Evolutionary conservation across 2,113 vertebrate species (phyloP).

Genomic region (Marmota flaviventris): DNA sequence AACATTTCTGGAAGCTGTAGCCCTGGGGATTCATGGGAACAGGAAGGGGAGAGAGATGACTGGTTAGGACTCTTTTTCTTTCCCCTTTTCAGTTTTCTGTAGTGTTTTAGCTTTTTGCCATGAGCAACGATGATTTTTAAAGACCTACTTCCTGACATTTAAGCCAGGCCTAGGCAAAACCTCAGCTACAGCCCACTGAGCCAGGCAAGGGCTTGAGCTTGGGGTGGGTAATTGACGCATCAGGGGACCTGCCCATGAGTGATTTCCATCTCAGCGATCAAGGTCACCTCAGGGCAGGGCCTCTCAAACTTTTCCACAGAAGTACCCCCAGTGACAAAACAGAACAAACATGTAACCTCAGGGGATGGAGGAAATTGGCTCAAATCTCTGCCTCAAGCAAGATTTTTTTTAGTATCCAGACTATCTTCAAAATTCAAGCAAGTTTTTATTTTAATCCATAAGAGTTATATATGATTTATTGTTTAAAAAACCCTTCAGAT

Average conservation of each 20-base stretch:
- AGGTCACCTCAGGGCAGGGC: slow-evolving; percentile 40
- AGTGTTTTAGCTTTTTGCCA: neutral
- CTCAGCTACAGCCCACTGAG: neutral
- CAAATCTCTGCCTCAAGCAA: neutral
- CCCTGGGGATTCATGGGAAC: neutral
- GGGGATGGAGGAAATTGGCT: slow-evolving; percentile 14
- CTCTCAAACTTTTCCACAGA: slow-evolving; percentile 57
- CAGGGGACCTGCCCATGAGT: neutral
- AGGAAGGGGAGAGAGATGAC: rapidly evolving
- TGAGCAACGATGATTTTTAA: neutral
- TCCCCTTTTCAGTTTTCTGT: neutral
- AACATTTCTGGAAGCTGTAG: slow-evolving; percentile 4
- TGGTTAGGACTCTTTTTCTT: neutral
- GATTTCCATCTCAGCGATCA: neutral
- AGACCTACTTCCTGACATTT: neutral
- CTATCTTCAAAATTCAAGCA: slow-evolving; percentile 15
- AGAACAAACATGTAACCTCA: slow-evolving; percentile 32
- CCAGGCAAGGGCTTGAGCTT: neutral
- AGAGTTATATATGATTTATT: neutral
- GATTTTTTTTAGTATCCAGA: slow-evolving; percentile 16
- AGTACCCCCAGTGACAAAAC: slow-evolving; percentile 18
- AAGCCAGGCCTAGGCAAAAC: neutral
- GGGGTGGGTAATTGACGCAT: neutral
- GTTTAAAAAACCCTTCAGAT: neutral
- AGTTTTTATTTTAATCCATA: neutral